These are phyloP conservation scores for Festucalex cinctus DNA, from an alignment of 2,113 vertebrate genomes.

Conservation along the genomic window DNA sequence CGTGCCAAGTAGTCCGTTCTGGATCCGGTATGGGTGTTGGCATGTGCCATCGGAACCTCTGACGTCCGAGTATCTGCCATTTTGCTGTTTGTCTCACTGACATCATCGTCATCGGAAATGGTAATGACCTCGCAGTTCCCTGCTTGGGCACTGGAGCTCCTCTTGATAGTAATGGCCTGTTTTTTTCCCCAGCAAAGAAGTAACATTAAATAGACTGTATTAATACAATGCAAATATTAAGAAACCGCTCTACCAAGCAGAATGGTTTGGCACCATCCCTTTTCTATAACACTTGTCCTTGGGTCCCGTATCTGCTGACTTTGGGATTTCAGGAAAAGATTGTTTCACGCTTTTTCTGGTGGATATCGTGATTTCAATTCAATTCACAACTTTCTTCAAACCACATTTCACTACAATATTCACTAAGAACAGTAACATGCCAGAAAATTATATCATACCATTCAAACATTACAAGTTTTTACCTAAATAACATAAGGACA, in stretches of 20 bases:
- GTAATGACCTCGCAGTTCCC: constrained; percentile 64
- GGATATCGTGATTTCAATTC: no score
- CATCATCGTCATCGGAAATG: constrained; percentile 58
- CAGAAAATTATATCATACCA: no score
- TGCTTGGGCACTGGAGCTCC: constrained; percentile 63
- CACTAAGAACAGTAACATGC: no score
- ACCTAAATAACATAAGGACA: no score
- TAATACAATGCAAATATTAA: background rate
- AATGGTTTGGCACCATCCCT: background rate
- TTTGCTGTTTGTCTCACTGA: constrained; percentile 31
- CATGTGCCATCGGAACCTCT: constrained; percentile 24
- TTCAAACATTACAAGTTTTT: no score
- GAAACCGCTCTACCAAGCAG: background rate
- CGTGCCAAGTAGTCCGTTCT: constrained; percentile 77
- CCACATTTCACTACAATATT: no score
- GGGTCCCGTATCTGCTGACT: background rate
- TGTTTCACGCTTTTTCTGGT: no score
- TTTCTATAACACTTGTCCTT: background rate
- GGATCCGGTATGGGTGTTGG: constrained; percentile 58
- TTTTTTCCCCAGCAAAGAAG: background rate
- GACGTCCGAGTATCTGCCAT: constrained; percentile 40
- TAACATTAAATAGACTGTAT: background rate
- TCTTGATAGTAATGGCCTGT: constrained; percentile 61
- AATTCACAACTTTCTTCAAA: no score
- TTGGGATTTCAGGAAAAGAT: no score